These are phyloP conservation scores for Helleia helle DNA, from an alignment of 2,888 invertebrate genomes.

Conservation along the genomic window DNA sequence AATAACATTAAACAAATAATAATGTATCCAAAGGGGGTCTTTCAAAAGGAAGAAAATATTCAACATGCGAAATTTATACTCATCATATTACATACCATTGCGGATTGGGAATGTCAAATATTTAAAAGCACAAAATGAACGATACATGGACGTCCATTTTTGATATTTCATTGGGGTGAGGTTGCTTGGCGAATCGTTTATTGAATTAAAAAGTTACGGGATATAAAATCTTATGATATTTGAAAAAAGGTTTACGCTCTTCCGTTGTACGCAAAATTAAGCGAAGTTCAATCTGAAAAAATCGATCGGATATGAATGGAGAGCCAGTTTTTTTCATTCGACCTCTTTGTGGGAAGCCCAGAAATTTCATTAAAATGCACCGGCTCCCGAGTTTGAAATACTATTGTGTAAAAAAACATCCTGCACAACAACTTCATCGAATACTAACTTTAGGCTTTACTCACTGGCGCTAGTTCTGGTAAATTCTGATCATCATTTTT, in stretches of 20 bases:
- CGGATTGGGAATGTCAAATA: constrained; percentile 51
- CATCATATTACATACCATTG: constrained; percentile 55
- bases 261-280: neutral
- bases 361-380: constrained; percentile 60
- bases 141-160: constrained; percentile 28
- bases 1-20: constrained; percentile 7
- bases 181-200: constrained; percentile 21
- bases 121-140: constrained; percentile 44
- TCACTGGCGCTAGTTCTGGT: too few relatives aligned
- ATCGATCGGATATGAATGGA: constrained; percentile 26
- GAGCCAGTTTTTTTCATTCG: constrained; percentile 45
- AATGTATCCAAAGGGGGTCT: constrained; percentile 32
- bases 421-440: constrained; percentile 23
- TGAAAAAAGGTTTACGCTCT: neutral
- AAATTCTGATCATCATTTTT: too few relatives aligned
- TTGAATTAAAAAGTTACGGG: constrained; percentile 12
- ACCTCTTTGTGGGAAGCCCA: constrained; percentile 54
- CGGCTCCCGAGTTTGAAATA: constrained; percentile 25
- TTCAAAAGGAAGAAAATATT: constrained; percentile 35
- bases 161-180: constrained; percentile 38
- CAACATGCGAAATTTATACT: constrained; percentile 51
- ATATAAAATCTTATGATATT: constrained; percentile 8
- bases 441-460: constrained; percentile 25
- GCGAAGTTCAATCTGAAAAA: constrained; percentile 2
- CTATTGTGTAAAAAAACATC: constrained; percentile 26